Evolutionary conservation across 2,113 vertebrate genomes (phyloP).

Genomic region (Circaetus gallicus): DNA sequence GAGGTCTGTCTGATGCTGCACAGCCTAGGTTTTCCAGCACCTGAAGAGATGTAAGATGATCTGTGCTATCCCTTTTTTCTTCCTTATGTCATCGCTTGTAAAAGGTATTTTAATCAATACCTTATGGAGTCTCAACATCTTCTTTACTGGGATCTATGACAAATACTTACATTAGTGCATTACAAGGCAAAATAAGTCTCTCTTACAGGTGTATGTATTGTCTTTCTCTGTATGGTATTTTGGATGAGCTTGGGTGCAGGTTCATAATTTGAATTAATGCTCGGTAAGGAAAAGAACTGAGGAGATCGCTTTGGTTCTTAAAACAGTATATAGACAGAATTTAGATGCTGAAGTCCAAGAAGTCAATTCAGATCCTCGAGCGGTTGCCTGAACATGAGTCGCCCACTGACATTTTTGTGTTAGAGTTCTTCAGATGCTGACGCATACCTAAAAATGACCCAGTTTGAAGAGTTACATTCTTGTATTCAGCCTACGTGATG

Average conservation of each 20-base stretch:
- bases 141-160: not conserved
- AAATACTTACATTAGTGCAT: not conserved
- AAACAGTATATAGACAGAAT: not conserved
- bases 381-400: not conserved
- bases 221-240: not conserved
- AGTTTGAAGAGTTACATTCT: not conserved
- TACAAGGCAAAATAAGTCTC: not conserved
- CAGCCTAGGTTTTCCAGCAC: not conserved
- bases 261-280: not conserved
- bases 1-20: not conserved
- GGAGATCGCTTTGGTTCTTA: not conserved
- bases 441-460: not conserved
- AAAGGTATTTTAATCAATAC: not conserved
- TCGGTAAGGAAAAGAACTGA: not conserved
- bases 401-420: not conserved
- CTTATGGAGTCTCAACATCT: not conserved
- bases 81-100: accelerated
- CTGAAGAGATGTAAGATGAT: not conserved
- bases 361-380: not conserved
- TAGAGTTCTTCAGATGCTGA: not conserved
- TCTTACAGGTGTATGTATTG: not conserved
- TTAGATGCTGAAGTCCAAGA: not conserved
- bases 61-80: not conserved
- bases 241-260: not conserved
- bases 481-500: not conserved